Evolutionary conservation across 2,888 invertebrate species (phyloP).

Genomic region (Orchesella flavescens): DNA sequence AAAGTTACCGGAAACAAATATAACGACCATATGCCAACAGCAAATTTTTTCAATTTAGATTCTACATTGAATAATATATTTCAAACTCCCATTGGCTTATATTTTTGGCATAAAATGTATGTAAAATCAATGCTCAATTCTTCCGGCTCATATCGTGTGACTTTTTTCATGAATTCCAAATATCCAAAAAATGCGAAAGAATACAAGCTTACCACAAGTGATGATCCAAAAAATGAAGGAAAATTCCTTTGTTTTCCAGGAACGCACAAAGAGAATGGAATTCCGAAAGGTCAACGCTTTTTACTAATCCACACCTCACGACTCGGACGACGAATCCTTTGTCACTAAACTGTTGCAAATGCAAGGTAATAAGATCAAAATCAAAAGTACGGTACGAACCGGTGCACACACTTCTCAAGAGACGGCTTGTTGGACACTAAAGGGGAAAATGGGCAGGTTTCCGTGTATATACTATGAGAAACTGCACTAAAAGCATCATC

Average conservation of each 20-base stretch:
- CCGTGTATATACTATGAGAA: conserved; percentile 1
- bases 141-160: no score
- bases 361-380: neutral
- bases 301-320: neutral
- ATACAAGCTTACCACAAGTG: conserved; percentile 2
- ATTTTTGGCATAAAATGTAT: no score
- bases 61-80: no score
- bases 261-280: no score
- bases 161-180: no score
- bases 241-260: neutral
- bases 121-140: no score
- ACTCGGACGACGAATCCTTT: neutral
- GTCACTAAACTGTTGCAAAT: neutral
- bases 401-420: conserved; percentile 18
- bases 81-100: no score
- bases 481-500: neutral
- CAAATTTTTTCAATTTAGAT: no score
- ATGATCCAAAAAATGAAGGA: neutral
- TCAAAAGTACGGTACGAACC: neutral
- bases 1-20: no score
- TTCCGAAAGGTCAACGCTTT: conserved; percentile 11
- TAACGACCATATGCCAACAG: no score
- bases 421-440: conserved; percentile 50
- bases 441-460: conserved; percentile 51
- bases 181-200: neutral